Percentiles rank a stretch among this genome's conserved stretches.
These are phyloP conservation scores for Nasonia oneida DNA, from an alignment of 2,888 invertebrate species.

Conservation along the genomic window DNA sequence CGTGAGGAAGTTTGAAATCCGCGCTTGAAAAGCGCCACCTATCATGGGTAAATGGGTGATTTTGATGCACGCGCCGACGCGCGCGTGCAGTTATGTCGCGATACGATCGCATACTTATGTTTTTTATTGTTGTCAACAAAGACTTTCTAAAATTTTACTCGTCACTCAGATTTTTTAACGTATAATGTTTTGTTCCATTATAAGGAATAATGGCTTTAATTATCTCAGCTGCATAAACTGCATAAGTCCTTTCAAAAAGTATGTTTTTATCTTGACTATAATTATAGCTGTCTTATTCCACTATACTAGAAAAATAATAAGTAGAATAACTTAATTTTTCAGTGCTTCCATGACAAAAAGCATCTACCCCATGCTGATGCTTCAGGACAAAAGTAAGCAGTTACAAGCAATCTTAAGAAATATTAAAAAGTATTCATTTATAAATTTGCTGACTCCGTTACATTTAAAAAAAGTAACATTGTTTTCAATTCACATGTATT, in stretches of 20 bases:
- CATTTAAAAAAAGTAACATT: constrained; percentile 20
- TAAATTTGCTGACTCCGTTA: neutral
- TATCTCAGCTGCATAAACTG: neutral
- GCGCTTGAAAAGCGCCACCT: neutral
- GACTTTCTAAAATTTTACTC: too few relatives aligned
- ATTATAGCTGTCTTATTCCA: neutral
- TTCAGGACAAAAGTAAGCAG: neutral
- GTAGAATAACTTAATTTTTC: neutral
- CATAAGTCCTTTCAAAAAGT: neutral
- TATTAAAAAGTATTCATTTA: neutral
- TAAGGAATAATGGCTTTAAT: neutral
- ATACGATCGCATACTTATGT: neutral
- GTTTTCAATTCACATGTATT: neutral
- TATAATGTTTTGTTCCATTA: neutral
- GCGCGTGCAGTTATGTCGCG: too few relatives aligned
- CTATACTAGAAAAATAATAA: neutral
- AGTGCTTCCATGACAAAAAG: neutral
- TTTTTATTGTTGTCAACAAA: neutral
- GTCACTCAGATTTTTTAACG: too few relatives aligned
- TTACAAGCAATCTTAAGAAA: neutral
- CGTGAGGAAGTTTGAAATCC: neutral
- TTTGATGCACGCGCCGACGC: too few relatives aligned
- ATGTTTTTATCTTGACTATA: neutral
- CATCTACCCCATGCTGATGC: neutral
- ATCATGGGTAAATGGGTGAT: neutral